phyloP scores from a whole-genome alignment of 2,888 invertebrate species.

The Hirtodrosophila duncani region DNA sequence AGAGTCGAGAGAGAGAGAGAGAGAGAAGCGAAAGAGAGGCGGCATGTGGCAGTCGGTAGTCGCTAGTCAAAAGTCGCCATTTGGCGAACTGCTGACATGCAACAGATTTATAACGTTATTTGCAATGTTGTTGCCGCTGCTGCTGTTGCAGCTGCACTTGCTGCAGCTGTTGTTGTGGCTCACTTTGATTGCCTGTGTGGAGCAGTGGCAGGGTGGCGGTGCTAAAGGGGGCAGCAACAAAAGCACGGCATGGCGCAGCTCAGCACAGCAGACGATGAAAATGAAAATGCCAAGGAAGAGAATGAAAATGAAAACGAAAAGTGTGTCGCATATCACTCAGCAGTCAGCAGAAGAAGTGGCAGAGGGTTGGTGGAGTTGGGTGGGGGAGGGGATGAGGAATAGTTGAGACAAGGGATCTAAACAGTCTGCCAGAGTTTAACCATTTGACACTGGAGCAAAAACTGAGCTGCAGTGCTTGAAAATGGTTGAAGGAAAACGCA shows the following conservation, averaged over 20 bases:
- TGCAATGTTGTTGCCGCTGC: conserved; percentile 25
- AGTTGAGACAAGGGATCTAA: too few species aligned
- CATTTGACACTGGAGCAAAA: too few species aligned
- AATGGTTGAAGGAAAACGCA: too few species aligned
- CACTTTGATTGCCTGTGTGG: conserved; percentile 17
- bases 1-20: too few species aligned
- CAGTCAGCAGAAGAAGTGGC: too few species aligned
- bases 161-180: conserved; percentile 23
- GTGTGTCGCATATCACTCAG: conserved; percentile 35
- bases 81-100: conserved; percentile 38
- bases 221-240: conserved; percentile 13
- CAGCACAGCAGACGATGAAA: conserved; percentile 8
- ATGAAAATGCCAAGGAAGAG: conserved; percentile 11
- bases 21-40: too few species aligned
- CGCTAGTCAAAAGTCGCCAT: neutral
- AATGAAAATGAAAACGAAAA: conserved; percentile 23
- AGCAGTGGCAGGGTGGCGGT: conserved; percentile 14
- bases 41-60: conserved; percentile 1
- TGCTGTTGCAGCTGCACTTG: conserved; percentile 7
- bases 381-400: too few species aligned
- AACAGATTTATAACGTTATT: conserved; percentile 47
- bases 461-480: too few species aligned
- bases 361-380: too few species aligned
- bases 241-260: conserved; percentile 21
- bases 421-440: too few species aligned